Base-by-base conservation (phyloP, 2,797 vertebrate species). In the Typhlichthys eigenmanni region DNA sequence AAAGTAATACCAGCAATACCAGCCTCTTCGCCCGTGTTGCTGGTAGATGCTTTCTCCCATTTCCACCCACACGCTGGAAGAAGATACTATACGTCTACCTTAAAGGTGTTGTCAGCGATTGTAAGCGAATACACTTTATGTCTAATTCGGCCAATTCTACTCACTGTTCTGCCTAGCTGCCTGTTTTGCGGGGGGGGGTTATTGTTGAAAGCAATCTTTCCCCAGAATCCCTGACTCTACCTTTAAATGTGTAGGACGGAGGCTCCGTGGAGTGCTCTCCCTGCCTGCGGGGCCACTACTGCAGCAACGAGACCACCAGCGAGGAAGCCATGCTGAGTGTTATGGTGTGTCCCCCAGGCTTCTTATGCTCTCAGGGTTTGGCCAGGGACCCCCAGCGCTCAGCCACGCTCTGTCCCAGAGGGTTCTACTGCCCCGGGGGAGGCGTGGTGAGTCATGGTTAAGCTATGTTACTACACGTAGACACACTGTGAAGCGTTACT, bases 401-500 rank as follows among this genome's bases (percentile, higher is more conserved):
- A 4, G 87, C 88, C 38, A 90, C 91, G 13, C 91, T 95, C 64
- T 97, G 96, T 72, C 95, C 95, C 1, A 90, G 53, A 73, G 96
- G 95, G 48, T 95, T 93, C 76, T 97, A 93, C 85, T 97, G 95
- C 73, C 94, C 92, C 0, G 91, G 76, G 58, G 95, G 95, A 71
- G 73, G 82, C 34, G 54, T 91, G 29, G 95, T 95, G 75, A 95
- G 95, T 90, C 57, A 55, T 19, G 19, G 19, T 19, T 19, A 19
- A 19, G 19, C 19, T 19, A 19, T 19, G 19, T 19, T 19, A 19
- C 19, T 19, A 19, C 19, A 19, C 19, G 19, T 19, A 19, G 17
- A 19, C 19, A 19, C 19, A 19, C 2, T 19, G 2, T 19, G 2
- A 19, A 2, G 19, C 3, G 19, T 19, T 19, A 19, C 19, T 19